phyloP scores from a whole-genome alignment of 2,113 vertebrate species.

The Heterocephalus glaber region DNA sequence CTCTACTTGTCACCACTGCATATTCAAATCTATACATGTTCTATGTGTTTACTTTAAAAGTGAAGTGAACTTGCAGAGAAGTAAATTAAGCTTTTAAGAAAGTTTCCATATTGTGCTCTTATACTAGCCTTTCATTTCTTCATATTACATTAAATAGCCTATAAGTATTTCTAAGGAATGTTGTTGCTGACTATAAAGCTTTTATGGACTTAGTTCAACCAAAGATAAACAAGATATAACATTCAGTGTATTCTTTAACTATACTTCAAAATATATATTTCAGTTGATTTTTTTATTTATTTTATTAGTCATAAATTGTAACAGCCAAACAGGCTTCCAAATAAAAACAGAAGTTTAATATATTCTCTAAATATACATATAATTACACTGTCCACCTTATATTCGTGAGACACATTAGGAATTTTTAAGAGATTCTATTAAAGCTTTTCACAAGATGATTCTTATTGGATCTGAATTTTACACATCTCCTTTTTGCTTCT shows the following conservation, averaged over 20 bases:
- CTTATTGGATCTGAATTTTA: slow-evolving; percentile 34
- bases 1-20: slow-evolving; percentile 66
- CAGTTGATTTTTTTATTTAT: background rate
- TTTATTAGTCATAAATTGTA: slow-evolving; percentile 46
- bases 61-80: slow-evolving; percentile 9
- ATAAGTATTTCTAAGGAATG: slow-evolving; percentile 40
- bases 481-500: slow-evolving; percentile 13
- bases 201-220: slow-evolving; percentile 35
- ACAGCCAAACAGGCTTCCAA: background rate
- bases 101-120: slow-evolving; percentile 14
- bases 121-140: slow-evolving; percentile 39
- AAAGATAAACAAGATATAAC: slow-evolving; percentile 5
- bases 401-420: background rate
- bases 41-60: slow-evolving; percentile 58
- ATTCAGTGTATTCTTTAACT: slow-evolving; percentile 44
- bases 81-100: slow-evolving; percentile 49
- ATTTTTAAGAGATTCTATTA: background rate
- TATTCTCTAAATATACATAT: background rate
- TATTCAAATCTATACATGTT: slow-evolving; percentile 70
- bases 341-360: background rate
- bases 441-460: slow-evolving; percentile 30
- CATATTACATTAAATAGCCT: slow-evolving; percentile 21
- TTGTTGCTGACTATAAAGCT: background rate
- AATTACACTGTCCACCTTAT: background rate
- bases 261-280: background rate